Base-by-base conservation (phyloP, 2,888 invertebrate genomes). In the Plebejus anna region DNA sequence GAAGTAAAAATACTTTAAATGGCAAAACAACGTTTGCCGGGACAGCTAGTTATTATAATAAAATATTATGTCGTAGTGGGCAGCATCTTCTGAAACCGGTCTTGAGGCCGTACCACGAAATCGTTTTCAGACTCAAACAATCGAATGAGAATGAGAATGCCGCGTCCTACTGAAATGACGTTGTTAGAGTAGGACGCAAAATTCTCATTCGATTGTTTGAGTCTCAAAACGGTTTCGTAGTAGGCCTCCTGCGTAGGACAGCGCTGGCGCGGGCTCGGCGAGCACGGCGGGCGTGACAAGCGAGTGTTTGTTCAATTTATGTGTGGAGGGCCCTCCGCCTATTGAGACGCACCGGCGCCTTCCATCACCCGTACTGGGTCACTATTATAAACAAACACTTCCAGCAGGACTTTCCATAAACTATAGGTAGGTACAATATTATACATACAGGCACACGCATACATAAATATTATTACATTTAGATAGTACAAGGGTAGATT, bases 291-390 rank as follows among this genome's bases (percentile, higher is more conserved):
- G 22, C 70, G 36, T 80, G 82, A 83, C 79, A 77, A 76, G 72
- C 76, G 77, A 89, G 88, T 90, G 88, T 89, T 89, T 87, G 84
- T 86, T 85, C 86, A 87, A 87, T 86, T 85, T 61, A 61, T 61
- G 83, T 83, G 83, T 84, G 83, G 82, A 88, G 88, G 77, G 82
- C 84, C 80, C 87, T 89, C 77, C 77, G 78, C 7, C 66, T 55
- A 76, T 78, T 78, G 61, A 61, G 61, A 88, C 89, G 84, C 83
- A 84, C 84, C 85, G 90, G 89, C 89, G 88, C 89, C 88, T 81
- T 61, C 61, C 61, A 61, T 61, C 79, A 81, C 70, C 71, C 51
- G 76, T 75, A 78, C 55, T 77, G 78, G 79, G 78, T 78, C 78
- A 79, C 77, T 77, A 78, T 81, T 77, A 78, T 76, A 77, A 79